Evolutionary conservation across 1,140 invertebrate species (phyloP), one percentile per base, ranked within the genome.

Genomic region (Conus betulinus): DNA sequence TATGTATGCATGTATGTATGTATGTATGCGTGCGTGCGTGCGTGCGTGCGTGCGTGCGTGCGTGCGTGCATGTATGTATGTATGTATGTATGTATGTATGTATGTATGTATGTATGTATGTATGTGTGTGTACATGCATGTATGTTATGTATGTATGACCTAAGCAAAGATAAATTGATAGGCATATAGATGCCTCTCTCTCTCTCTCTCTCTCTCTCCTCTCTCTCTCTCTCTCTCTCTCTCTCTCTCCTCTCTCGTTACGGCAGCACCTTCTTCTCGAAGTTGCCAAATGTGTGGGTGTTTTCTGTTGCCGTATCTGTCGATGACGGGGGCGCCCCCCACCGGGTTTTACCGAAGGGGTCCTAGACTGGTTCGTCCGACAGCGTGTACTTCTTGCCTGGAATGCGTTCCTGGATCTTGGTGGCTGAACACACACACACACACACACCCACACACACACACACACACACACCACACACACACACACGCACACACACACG

Each of bases 301-400:
- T 88, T 88, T n/a, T 6, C 91, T 71, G 51, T 92, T 92, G 5
- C 93, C 93, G 5, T 90, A 71, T 7, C 57, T 53, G 86, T 94
- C 93, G 52, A 57, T 82, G 6, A 93, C 84, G 25, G 93, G 93
- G 15, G 93, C 93, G 8, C 93, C 93, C 93, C 25, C 89, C 92
- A 11, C 93, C 93, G 1, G 90, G 88, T 87, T n/a, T 88, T 82
- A 20, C 93, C 93, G 84, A 91, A 94, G 13, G 93, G 93, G 67
- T 91, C 88, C 76, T 93, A 94, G 2, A 89, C 57, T 27, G 85
- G 87, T 11, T 90, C 89, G 20, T 90, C 84, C 11, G 87, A 63
- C 71, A 90, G 84, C 15, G 51, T 86, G 84, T 82, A 88, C 51
- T 20, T 74, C 82, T 88, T 88, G 6, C 89, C 88, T 0, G 88